phyloP scores from a whole-genome alignment of 2,888 invertebrate species.

The Phyto melanocephala region DNA sequence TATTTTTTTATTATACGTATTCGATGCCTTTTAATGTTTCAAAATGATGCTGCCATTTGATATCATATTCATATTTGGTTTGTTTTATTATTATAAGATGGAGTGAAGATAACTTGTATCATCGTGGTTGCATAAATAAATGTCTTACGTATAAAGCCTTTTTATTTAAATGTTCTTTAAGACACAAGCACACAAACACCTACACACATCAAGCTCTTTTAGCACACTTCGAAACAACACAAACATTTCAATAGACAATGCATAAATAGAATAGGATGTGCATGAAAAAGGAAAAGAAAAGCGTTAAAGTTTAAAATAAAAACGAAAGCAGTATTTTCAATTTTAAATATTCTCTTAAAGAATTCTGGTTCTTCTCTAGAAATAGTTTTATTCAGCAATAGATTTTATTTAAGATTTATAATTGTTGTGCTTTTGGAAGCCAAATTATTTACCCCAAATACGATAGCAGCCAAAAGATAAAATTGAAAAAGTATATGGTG shows the following conservation, averaged over 20 bases:
- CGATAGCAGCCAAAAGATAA: conserved; percentile 28
- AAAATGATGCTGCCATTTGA: conserved; percentile 32
- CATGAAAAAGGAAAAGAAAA: not conserved
- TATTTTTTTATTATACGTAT: conserved; percentile 24
- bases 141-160: conserved; percentile 14
- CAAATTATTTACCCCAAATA: conserved; percentile 59
- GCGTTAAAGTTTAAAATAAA: not conserved
- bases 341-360: not conserved
- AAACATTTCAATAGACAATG: not conserved
- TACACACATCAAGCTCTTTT: no score
- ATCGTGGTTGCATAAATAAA: conserved; percentile 43
- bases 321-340: not conserved
- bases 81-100: conserved; percentile 22
- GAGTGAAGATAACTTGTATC: conserved; percentile 44
- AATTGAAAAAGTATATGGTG: conserved; percentile 3
- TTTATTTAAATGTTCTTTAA: conserved; percentile 16
- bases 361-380: not conserved
- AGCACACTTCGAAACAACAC: not conserved
- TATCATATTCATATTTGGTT: conserved; percentile 44
- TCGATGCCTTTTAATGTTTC: not conserved
- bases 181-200: no score
- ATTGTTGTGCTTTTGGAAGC: conserved; percentile 42
- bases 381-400: conserved; percentile 14
- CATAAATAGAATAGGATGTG: not conserved
- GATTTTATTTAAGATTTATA: conserved; percentile 41